Conservation (phyloP, 1,140 invertebrate genomes). For the Aphidius gifuensis region DNA sequence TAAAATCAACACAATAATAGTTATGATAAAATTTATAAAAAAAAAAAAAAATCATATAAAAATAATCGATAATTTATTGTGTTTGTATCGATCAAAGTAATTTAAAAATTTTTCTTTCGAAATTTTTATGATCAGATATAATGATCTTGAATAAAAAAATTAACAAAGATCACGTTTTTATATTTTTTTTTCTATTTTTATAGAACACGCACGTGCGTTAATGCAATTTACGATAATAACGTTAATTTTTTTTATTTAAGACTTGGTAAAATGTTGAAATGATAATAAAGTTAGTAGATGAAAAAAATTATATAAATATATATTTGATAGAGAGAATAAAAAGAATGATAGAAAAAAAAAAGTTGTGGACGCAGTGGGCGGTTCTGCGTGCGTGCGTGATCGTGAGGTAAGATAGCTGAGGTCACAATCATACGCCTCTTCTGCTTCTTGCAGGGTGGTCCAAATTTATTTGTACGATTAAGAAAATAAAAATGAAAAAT, state of each 20-base stretch:
- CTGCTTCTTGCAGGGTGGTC: slow-evolving; percentile 36
- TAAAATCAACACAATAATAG: no score
- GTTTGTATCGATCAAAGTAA: slow-evolving; percentile 11
- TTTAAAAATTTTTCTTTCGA: slow-evolving; percentile 28
- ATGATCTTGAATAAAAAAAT: slow-evolving; percentile 23
- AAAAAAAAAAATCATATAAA: background rate
- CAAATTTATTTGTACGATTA: slow-evolving; percentile 25
- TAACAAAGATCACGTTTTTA: slow-evolving; percentile 23
- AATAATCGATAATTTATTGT: background rate
- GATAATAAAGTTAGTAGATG: slow-evolving; percentile 7
- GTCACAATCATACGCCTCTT: slow-evolving; percentile 38
- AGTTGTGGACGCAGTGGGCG: slow-evolving; percentile 40
- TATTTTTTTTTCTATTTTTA: slow-evolving; percentile 14
- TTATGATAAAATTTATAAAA: background rate
- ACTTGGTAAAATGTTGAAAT: no score
- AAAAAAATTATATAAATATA: slow-evolving; percentile 15
- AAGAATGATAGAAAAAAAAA: slow-evolving; percentile 19
- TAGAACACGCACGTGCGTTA: slow-evolving; percentile 27
- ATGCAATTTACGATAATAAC: slow-evolving; percentile 5
- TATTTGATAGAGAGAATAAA: slow-evolving; percentile 19
- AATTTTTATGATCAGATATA: slow-evolving; percentile 23
- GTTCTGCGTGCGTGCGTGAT: slow-evolving; percentile 48
- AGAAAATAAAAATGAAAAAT: no score
- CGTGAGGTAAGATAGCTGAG: slow-evolving; percentile 40
- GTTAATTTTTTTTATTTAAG: slow-evolving; percentile 7